These are phyloP conservation scores for Pollimyrus isidori DNA, from an alignment of 2,113 vertebrate species.

Conservation along the genomic window DNA sequence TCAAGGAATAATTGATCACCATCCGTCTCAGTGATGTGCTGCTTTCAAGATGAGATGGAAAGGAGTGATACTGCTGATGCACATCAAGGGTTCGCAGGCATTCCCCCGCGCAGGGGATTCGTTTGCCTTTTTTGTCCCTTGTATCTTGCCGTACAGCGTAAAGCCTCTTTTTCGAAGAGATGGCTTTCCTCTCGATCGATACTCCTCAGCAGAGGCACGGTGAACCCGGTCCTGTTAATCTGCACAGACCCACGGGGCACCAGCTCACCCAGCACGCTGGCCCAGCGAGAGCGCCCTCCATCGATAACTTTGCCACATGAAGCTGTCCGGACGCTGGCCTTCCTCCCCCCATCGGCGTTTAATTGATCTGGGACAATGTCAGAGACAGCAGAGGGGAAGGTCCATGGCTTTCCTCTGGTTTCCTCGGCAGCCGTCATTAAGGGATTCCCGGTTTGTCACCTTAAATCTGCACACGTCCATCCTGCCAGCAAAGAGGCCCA, in stretches of 20 bases:
- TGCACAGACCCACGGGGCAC: conserved; percentile 26
- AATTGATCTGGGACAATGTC: conserved; percentile 40
- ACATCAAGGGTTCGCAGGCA: neutral
- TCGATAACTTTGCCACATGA: conserved; percentile 48
- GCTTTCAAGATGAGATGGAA: conserved; percentile 33
- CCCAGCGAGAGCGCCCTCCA: conserved; percentile 34
- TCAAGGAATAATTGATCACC: conserved; percentile 51
- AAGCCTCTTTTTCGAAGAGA: conserved; percentile 33
- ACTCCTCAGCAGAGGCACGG: conserved; percentile 52
- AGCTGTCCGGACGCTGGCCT: conserved; percentile 31
- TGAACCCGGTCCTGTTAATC: conserved; percentile 45
- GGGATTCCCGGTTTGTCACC: neutral
- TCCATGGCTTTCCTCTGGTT: neutral
- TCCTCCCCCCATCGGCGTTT: neutral
- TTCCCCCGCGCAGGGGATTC: conserved; percentile 1
- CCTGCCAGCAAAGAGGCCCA: neutral
- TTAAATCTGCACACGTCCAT: neutral
- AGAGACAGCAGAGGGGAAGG: neutral
- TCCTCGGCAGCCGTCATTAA: conserved; percentile 10
- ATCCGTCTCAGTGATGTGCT: conserved; percentile 35
- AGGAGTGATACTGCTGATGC: conserved; percentile 23
- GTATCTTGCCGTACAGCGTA: neutral
- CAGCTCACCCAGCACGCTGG: conserved; percentile 16
- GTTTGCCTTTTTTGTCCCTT: conserved; percentile 24
- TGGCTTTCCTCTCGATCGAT: conserved; percentile 53